These are phyloP conservation scores for Enteromius unitaeniatus DNA, from an alignment of 2,797 vertebrate species.

Conservation along the genomic window DNA sequence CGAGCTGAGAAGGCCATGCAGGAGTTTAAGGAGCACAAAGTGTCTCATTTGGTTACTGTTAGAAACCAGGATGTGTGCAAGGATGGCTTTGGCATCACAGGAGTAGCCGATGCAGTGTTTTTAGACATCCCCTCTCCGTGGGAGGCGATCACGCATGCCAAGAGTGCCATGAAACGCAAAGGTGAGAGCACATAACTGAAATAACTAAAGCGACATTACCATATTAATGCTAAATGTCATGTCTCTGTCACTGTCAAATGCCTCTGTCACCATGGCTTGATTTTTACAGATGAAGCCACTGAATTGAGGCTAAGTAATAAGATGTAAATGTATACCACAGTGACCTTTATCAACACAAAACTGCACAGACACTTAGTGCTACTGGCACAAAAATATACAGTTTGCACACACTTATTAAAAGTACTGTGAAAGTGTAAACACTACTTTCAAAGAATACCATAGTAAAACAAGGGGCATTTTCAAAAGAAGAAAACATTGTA, in stretches of 20 bases:
- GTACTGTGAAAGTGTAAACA: not conserved
- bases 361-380: not conserved
- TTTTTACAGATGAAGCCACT: not conserved
- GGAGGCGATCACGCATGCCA: slow-evolving; percentile 93
- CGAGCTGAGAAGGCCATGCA: slow-evolving; percentile 87
- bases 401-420: not conserved
- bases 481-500: not conserved
- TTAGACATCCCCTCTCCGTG: slow-evolving; percentile 96
- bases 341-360: not conserved
- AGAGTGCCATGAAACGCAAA: slow-evolving; percentile 86
- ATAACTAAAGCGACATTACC: not conserved
- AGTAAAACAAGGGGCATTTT: not conserved
- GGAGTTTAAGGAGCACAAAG: slow-evolving; percentile 90
- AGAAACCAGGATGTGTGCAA: slow-evolving; percentile 94
- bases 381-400: not conserved
- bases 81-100: slow-evolving; percentile 89
- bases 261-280: not conserved
- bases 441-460: not conserved
- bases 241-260: not conserved
- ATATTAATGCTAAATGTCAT: not conserved
- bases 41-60: slow-evolving; percentile 91
- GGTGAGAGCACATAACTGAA: slow-evolving; percentile 73
- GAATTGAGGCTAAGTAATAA: not conserved
- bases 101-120: slow-evolving; percentile 90
- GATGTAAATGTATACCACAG: not conserved